phyloP scores from a whole-genome alignment of 2,113 vertebrate genomes.

The Pelmatolapia mariae region DNA sequence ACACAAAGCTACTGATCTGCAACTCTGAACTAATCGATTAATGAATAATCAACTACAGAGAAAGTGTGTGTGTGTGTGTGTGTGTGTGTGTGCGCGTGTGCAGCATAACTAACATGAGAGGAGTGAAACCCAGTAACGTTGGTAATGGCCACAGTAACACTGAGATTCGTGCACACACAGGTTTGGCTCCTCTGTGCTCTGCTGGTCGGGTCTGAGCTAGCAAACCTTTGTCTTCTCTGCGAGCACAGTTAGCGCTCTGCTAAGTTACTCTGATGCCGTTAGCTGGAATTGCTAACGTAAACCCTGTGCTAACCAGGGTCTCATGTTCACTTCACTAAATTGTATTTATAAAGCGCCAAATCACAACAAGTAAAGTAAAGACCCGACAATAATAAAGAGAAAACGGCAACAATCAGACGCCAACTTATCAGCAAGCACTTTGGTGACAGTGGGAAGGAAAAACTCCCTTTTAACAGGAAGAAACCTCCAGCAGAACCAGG shows the following conservation, averaged over 20 bases:
- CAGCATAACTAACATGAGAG: not conserved
- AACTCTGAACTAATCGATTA: not conserved
- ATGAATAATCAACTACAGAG: not conserved
- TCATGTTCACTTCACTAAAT: not conserved
- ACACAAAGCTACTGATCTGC: not conserved
- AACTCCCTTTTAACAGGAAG: not conserved
- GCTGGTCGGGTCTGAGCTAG: not conserved
- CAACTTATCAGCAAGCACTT: not conserved
- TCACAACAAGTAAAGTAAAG: not conserved
- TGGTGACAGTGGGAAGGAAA: not conserved
- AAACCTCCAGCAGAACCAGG: fast-evolving
- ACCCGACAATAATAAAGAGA: not conserved
- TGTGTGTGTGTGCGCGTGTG: too few species aligned
- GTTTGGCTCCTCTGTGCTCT: not conserved
- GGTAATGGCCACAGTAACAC: not conserved
- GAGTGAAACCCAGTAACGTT: not conserved
- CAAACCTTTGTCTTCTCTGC: not conserved
- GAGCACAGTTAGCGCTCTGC: not conserved
- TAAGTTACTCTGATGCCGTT: not conserved
- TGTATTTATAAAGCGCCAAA: not conserved
- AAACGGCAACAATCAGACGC: not conserved
- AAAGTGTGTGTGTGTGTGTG: not conserved
- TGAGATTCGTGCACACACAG: not conserved
- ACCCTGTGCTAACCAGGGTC: not conserved
- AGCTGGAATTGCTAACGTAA: not conserved